These are phyloP conservation scores for Enteromius treurensis DNA, from an alignment of 2,797 vertebrate species.

Conservation along the genomic window DNA sequence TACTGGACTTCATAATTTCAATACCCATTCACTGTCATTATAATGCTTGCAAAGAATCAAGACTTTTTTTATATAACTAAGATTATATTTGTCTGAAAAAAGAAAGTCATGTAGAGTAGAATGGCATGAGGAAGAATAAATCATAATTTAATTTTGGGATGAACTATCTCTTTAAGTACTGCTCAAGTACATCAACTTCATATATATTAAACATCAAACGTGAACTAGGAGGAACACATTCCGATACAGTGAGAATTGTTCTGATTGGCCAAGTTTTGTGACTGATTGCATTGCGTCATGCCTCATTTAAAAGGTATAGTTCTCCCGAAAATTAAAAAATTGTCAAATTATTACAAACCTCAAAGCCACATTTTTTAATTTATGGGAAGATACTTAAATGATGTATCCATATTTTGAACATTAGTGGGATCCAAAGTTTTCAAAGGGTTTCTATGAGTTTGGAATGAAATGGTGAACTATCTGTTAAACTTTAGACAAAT, in stretches of 20 bases:
- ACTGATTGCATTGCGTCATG: not conserved
- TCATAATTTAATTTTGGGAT: not conserved
- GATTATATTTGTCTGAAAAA: not conserved
- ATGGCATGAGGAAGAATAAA: not conserved
- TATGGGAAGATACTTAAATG: not conserved
- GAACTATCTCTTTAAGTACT: not conserved
- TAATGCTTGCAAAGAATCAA: not conserved
- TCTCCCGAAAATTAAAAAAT: not conserved
- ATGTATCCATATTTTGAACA: not conserved
- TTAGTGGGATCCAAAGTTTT: not conserved
- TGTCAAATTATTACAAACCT: not conserved
- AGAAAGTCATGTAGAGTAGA: not conserved
- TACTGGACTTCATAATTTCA: not conserved
- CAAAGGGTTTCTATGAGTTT: not conserved
- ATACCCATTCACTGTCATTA: not conserved
- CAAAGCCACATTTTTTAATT: not conserved
- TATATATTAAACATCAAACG: constrained; percentile 9
- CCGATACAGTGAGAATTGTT: not conserved
- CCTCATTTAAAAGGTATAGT: not conserved
- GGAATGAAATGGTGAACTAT: not conserved
- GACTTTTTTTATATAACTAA: not conserved
- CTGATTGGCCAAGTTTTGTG: not conserved
- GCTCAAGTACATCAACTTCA: not conserved
- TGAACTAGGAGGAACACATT: not conserved
- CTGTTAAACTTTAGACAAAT: not conserved